Evolutionary conservation across 2,888 invertebrate species (phyloP).

Genomic region (Diaperis boleti): DNA sequence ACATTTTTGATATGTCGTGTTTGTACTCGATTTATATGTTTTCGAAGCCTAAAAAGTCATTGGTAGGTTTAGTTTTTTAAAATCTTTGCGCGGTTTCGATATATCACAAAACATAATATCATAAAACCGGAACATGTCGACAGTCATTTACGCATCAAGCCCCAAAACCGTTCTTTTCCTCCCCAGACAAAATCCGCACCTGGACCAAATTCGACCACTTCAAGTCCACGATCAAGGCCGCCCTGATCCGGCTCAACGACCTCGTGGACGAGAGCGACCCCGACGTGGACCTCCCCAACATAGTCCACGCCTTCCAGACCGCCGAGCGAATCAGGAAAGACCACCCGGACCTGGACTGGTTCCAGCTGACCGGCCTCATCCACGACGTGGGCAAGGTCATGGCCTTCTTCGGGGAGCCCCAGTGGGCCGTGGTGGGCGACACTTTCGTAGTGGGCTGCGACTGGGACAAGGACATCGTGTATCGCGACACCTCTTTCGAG

Average conservation of each 20-base stretch:
- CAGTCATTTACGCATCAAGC: no score
- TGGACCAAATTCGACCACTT: slow-evolving; percentile 91
- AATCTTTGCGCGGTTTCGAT: no score
- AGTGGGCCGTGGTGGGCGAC: slow-evolving; percentile 97
- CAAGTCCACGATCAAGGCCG: slow-evolving; percentile 85
- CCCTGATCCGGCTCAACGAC: slow-evolving; percentile 86
- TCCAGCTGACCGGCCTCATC: slow-evolving; percentile 93
- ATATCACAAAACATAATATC: no score
- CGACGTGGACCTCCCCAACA: slow-evolving; percentile 92
- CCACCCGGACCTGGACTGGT: slow-evolving; percentile 91
- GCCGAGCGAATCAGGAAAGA: slow-evolving; percentile 90
- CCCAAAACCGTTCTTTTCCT: no score
- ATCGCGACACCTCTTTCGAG: slow-evolving; percentile 85
- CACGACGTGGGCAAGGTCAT: slow-evolving; percentile 97
- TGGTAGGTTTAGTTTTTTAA: no score
- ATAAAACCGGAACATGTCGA: no score
- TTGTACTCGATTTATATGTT: no score
- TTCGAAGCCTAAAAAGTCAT: no score
- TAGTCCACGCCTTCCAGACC: slow-evolving; percentile 96
- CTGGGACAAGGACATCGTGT: slow-evolving; percentile 88
- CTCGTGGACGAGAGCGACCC: slow-evolving; percentile 97
- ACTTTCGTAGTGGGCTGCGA: slow-evolving; percentile 95
- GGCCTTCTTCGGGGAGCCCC: slow-evolving; percentile 88
- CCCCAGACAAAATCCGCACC: slow-evolving; percentile 75
- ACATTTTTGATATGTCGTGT: no score